Base-by-base conservation (phyloP, 2,888 invertebrate species). In the Netelia fuscicornis region DNA sequence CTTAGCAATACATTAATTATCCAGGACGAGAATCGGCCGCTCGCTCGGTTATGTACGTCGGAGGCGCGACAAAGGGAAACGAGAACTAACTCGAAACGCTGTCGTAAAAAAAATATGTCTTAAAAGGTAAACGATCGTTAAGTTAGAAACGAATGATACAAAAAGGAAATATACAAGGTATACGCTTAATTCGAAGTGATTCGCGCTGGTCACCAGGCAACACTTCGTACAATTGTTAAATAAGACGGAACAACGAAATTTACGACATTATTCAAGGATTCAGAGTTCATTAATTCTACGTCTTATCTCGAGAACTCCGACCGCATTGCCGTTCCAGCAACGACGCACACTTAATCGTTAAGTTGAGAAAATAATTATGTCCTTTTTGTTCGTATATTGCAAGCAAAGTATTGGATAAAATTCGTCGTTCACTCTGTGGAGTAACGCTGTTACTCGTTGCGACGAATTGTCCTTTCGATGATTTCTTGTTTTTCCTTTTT, bases 331-430 rank as follows among this genome's bases (percentile, higher is more conserved):
- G 79, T 87, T 90, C 88, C 78, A 89, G 86, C 85, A 87, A 89
- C 86, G 87, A 74, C 83, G 81, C 76, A 91, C 90, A 90, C 91
- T 92, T 93, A 93, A 88, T 91, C 87, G 88, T 93, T 92, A 93
- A 88, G 90, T 91, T 93, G 93, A 93, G 93, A 93, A 93, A 93
- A 93, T 93, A 93, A 93, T 92, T 89, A 85, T 84, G 85, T 85
- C 83, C 92, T 89, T 90, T 90, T 89, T 89, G 89, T 86, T 89
- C 88, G 89, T 91, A 90, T 89, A 91, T 92, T 90, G 91, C 90
- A 91, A 91, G 90, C 90, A 91, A 89, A 90, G 87, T 89, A 86
- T 90, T 89, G n/a, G 65, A 20, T 64, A 48, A 75, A 65, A 60
- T 23, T 79, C 70, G 25, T 86, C 78, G 67, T 84, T 58, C 82